These are phyloP conservation scores for Lepidiolamprologus cunningtoni DNA, from an alignment of 2,113 vertebrate species.

Conservation along the genomic window DNA sequence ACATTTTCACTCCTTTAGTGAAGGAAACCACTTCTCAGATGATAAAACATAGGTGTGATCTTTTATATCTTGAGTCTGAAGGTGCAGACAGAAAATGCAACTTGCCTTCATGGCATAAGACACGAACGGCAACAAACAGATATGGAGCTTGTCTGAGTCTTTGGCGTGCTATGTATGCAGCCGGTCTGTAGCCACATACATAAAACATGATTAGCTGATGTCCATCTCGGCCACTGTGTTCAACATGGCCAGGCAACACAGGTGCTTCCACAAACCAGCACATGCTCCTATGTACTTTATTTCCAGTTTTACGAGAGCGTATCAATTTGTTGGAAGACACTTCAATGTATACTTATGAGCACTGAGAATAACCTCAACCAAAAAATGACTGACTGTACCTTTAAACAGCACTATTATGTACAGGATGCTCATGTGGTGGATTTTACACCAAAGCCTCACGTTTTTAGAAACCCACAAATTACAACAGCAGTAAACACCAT, in stretches of 20 bases:
- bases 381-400: neutral
- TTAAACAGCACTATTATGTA: neutral
- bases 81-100: neutral
- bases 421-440: neutral
- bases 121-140: neutral
- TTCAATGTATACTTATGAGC: neutral
- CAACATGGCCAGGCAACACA: neutral
- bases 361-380: neutral
- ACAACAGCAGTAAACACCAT: neutral
- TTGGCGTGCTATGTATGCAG: neutral
- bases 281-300: neutral
- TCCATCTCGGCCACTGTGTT: neutral
- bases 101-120: neutral
- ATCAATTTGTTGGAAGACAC: neutral
- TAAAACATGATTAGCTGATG: neutral
- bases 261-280: neutral
- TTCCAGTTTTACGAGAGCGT: neutral
- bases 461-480: neutral
- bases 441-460: neutral
- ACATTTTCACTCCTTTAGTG: neutral
- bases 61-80: neutral
- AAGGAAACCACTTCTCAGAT: neutral
- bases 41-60: neutral
- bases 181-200: neutral
- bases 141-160: neutral